A percentile compares a stretch with the other conserved stretches of the same genome.
Evolutionary conservation across 2,797 vertebrate species (phyloP).

Genomic region (Synaphobranchus kaupii): DNA sequence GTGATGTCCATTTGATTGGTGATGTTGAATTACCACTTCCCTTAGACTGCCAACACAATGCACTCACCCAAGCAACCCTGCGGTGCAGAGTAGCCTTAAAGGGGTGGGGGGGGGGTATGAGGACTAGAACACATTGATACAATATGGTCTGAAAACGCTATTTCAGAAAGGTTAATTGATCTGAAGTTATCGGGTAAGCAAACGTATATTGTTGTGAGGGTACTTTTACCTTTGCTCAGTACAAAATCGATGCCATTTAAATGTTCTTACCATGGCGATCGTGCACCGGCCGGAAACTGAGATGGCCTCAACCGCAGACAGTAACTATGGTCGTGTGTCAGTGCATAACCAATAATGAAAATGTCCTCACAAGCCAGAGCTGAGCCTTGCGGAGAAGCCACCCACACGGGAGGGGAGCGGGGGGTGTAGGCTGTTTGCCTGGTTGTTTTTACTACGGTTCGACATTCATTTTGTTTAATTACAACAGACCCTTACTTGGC

Average conservation of each 20-base stretch:
- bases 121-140: neutral
- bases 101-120: neutral
- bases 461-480: neutral
- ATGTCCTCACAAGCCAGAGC: neutral
- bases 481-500: neutral
- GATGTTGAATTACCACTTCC: neutral
- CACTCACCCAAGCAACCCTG: neutral
- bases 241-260: neutral
- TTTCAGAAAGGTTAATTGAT: neutral
- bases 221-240: neutral
- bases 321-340: neutral
- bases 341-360: neutral
- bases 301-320: neutral
- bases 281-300: neutral
- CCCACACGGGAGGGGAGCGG: neutral
- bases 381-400: neutral
- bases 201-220: neutral
- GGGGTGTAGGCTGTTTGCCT: neutral
- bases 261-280: neutral
- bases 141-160: neutral
- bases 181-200: neutral
- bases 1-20: constrained; percentile 8
- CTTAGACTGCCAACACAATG: neutral
- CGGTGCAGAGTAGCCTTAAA: neutral
- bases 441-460: neutral